These are phyloP conservation scores for Nomada fabriciana DNA, from an alignment of 2,888 invertebrate species.

Conservation along the genomic window DNA sequence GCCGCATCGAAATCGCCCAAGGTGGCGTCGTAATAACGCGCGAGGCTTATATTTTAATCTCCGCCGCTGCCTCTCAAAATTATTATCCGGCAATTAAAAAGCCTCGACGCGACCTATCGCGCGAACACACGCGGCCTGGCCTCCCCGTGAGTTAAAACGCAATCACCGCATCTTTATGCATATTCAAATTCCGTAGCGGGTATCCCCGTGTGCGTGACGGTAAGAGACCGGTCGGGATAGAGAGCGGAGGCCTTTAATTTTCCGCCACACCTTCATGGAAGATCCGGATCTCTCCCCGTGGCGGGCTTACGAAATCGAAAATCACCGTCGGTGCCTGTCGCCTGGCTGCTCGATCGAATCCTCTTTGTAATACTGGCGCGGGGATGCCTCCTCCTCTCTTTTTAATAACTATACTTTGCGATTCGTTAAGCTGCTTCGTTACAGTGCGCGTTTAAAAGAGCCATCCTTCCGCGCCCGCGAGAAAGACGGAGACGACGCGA, in stretches of 20 bases:
- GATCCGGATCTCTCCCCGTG: conserved; percentile 35
- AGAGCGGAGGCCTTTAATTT: conserved; percentile 35
- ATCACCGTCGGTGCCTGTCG: conserved; percentile 54
- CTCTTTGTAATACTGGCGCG: neutral
- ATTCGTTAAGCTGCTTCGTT: conserved; percentile 75
- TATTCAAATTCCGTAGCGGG: conserved; percentile 49
- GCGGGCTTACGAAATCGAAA: conserved; percentile 65
- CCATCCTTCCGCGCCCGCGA: conserved; percentile 20
- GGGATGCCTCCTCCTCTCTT: conserved; percentile 56
- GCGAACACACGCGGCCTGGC: neutral
- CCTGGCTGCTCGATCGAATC: conserved; percentile 42
- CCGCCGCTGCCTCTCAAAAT: conserved; percentile 47
- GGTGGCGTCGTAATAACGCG: conserved; percentile 43
- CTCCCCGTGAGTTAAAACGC: conserved; percentile 7
- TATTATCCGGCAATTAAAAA: conserved; percentile 59
- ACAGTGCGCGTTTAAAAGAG: conserved; percentile 64
- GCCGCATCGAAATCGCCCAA: conserved; percentile 10
- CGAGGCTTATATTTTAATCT: conserved; percentile 52
- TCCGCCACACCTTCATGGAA: conserved; percentile 47
- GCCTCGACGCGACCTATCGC: conserved; percentile 25
- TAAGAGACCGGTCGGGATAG: too few species aligned
- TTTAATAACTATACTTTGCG: conserved; percentile 78
- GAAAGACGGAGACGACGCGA: neutral
- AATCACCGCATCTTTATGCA: conserved; percentile 38
- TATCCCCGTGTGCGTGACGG: neutral